Percentiles rank a stretch among this genome's conserved stretches.
These are phyloP conservation scores for Drosophila monieri DNA, from an alignment of 2,888 invertebrate genomes.

Conservation along the genomic window DNA sequence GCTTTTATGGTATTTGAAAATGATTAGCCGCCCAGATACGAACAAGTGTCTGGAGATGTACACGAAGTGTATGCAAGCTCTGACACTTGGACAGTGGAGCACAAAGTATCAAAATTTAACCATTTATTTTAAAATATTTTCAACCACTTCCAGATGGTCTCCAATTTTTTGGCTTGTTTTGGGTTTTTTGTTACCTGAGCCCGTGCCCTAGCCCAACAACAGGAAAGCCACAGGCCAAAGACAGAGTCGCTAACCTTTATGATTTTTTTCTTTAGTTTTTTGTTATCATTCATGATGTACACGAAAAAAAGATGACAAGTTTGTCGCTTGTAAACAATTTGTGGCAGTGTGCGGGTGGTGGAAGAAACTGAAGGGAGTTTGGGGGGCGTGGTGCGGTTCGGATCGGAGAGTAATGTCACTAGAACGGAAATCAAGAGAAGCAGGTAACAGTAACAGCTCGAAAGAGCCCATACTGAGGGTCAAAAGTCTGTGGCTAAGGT, in stretches of 20 bases:
- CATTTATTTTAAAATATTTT: too few relatives aligned
- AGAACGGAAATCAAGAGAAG: slow-evolving; percentile 58
- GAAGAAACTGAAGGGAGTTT: neutral
- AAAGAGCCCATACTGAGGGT: slow-evolving; percentile 48
- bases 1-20: slow-evolving; percentile 75
- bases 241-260: slow-evolving; percentile 70
- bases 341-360: slow-evolving; percentile 69
- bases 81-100: slow-evolving; percentile 33
- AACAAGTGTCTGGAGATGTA: slow-evolving; percentile 48
- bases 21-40: slow-evolving; percentile 71
- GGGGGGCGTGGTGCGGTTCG: slow-evolving; percentile 7
- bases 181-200: slow-evolving; percentile 38
- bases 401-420: slow-evolving; percentile 55
- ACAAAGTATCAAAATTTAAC: neutral
- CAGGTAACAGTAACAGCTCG: slow-evolving; percentile 36
- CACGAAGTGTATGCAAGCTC: slow-evolving; percentile 49
- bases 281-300: slow-evolving; percentile 51
- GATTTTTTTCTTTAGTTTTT: slow-evolving; percentile 43
- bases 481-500: slow-evolving; percentile 14
- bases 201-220: slow-evolving; percentile 67
- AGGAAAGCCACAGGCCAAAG: slow-evolving; percentile 47
- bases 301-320: slow-evolving; percentile 66
- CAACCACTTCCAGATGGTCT: neutral
- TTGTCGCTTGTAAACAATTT: slow-evolving; percentile 77
- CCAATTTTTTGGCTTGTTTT: slow-evolving; percentile 5